Evolutionary conservation across 2,113 vertebrate species (phyloP).

Genomic region (Anhinga anhinga): DNA sequence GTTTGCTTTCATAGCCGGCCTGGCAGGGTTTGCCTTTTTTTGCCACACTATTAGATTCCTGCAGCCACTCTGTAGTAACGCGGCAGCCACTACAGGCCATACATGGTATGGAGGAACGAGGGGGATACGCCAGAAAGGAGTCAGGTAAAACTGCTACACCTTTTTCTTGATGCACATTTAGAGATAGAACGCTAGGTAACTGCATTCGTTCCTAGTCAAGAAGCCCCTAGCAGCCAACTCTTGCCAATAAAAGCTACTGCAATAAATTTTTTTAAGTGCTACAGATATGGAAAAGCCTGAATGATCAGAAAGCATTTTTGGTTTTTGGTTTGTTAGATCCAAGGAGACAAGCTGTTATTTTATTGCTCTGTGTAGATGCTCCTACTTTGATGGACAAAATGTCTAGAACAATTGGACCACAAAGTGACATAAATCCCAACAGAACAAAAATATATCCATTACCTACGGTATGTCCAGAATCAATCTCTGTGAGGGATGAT

Average conservation of each 20-base stretch:
- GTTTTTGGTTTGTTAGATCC: not conserved
- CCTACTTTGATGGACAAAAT: constrained; percentile 57
- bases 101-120: not conserved
- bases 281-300: not conserved
- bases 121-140: not conserved
- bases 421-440: constrained; percentile 62
- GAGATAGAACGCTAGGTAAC: not conserved
- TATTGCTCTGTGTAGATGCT: constrained; percentile 38
- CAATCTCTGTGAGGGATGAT: constrained; percentile 60
- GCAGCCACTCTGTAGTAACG: not conserved
- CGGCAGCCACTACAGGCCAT: not conserved
- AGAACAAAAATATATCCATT: constrained; percentile 64
- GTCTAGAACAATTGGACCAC: constrained; percentile 61
- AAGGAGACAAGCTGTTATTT: constrained; percentile 56
- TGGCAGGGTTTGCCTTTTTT: not conserved
- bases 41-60: not conserved
- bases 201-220: not conserved
- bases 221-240: not conserved
- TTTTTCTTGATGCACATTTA: not conserved
- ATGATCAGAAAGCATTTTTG: constrained; percentile 26
- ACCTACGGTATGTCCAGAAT: constrained; percentile 51
- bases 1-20: not conserved
- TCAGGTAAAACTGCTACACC: not conserved
- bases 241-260: not conserved
- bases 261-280: not conserved